These are phyloP conservation scores for Carassius carassius DNA, from an alignment of 2,113 vertebrate genomes.

Conservation along the genomic window DNA sequence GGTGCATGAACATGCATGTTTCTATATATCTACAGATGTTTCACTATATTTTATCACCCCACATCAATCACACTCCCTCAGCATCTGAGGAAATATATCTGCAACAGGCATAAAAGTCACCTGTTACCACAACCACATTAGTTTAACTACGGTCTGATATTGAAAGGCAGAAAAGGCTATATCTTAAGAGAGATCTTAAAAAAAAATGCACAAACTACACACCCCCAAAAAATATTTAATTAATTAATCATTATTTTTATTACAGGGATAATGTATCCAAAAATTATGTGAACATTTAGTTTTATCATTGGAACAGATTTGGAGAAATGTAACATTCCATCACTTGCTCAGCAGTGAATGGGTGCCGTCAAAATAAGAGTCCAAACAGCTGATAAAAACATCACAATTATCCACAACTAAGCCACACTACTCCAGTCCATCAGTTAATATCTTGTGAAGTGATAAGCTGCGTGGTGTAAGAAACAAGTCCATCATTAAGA, in stretches of 20 bases:
- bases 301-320: background rate
- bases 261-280: no score
- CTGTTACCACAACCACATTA: slow-evolving; percentile 2
- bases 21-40: slow-evolving; percentile 33
- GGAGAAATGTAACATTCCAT: background rate
- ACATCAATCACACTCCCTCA: slow-evolving; percentile 14
- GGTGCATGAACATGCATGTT: slow-evolving; percentile 55
- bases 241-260: no score
- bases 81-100: background rate
- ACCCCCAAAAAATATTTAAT: no score
- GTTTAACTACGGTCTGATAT: background rate
- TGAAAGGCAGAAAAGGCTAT: background rate
- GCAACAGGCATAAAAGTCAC: slow-evolving; percentile 13
- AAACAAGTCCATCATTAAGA: background rate
- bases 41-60: background rate
- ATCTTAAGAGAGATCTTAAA: background rate
- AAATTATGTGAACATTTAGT: no score
- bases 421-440: no score
- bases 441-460: background rate
- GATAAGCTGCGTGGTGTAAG: background rate
- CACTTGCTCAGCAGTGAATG: background rate
- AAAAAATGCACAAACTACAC: no score
- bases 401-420: background rate
- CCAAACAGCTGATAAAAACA: background rate
- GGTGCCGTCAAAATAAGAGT: background rate